phyloP scores from a whole-genome alignment of 2,797 vertebrate species.

The Tauraco hartlaubi region DNA sequence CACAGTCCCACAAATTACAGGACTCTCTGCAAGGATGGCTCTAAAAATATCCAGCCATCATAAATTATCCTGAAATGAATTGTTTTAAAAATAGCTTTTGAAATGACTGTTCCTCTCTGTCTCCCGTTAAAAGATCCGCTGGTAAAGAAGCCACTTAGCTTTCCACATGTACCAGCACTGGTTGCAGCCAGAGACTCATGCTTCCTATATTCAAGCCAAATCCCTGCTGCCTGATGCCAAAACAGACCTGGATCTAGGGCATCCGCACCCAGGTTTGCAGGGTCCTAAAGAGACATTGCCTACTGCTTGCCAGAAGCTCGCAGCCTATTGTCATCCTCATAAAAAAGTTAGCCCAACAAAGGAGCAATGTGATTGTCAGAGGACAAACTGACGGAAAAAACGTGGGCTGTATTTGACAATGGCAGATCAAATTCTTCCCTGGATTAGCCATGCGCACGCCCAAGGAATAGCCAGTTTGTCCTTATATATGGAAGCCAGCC shows the following conservation, averaged over 20 bases:
- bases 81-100: slow-evolving; percentile 82
- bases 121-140: slow-evolving; percentile 43
- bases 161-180: slow-evolving; percentile 47
- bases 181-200: slow-evolving; percentile 37
- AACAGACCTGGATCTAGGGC: slow-evolving; percentile 26
- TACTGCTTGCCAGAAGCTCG: slow-evolving; percentile 23
- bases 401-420: not conserved
- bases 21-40: slow-evolving; percentile 56
- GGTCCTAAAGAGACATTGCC: not conserved
- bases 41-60: slow-evolving; percentile 75
- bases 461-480: not conserved
- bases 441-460: not conserved
- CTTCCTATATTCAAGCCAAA: slow-evolving; percentile 51
- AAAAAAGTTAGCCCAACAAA: not conserved
- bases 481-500: not conserved
- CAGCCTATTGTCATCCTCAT: not conserved
- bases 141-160: slow-evolving; percentile 53
- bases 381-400: slow-evolving; percentile 27
- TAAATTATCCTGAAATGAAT: slow-evolving; percentile 78
- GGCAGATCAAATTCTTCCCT: not conserved
- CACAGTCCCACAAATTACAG: slow-evolving; percentile 80
- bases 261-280: slow-evolving; percentile 53
- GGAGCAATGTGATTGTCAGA: not conserved
- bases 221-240: slow-evolving; percentile 21
- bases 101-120: slow-evolving; percentile 65